Percentiles rank a stretch among this genome's conserved stretches.
Conservation (phyloP, 2,797 vertebrate species). For the Chiloscyllium punctatum region DNA sequence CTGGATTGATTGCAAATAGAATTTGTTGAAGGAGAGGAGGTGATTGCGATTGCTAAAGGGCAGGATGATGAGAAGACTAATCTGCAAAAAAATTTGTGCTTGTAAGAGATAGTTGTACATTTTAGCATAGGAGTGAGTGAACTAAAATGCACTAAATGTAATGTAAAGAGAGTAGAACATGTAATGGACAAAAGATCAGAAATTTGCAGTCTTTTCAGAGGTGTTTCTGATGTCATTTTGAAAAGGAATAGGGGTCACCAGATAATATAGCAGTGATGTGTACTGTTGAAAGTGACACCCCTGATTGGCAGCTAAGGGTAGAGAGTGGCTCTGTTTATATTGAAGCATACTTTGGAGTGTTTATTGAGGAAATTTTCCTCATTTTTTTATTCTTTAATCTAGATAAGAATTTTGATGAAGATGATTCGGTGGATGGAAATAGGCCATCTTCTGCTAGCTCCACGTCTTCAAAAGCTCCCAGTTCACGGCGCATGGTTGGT, state of each 20-base stretch:
- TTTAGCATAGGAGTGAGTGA: no score
- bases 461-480: slow-evolving; percentile 78
- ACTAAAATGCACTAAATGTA: background rate
- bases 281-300: background rate
- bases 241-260: background rate
- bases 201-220: background rate
- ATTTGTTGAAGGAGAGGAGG: slow-evolving; percentile 45
- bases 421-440: slow-evolving; percentile 93
- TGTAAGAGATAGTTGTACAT: slow-evolving; percentile 56
- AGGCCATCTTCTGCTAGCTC: slow-evolving; percentile 86
- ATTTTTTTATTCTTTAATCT: slow-evolving; percentile 43
- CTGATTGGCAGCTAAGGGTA: background rate
- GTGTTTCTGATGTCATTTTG: background rate
- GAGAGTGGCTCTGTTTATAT: background rate
- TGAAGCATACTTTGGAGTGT: background rate
- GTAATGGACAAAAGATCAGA: background rate
- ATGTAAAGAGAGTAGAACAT: background rate
- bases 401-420: slow-evolving; percentile 99
- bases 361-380: slow-evolving; percentile 15
- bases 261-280: background rate
- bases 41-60: slow-evolving; percentile 52
- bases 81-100: slow-evolving; percentile 71
- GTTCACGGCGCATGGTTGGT: slow-evolving; percentile 69
- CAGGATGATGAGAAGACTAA: slow-evolving; percentile 70
- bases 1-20: slow-evolving; percentile 44